Conservation (phyloP, 2,888 invertebrate genomes). For the Cheilosia vernalis region DNA sequence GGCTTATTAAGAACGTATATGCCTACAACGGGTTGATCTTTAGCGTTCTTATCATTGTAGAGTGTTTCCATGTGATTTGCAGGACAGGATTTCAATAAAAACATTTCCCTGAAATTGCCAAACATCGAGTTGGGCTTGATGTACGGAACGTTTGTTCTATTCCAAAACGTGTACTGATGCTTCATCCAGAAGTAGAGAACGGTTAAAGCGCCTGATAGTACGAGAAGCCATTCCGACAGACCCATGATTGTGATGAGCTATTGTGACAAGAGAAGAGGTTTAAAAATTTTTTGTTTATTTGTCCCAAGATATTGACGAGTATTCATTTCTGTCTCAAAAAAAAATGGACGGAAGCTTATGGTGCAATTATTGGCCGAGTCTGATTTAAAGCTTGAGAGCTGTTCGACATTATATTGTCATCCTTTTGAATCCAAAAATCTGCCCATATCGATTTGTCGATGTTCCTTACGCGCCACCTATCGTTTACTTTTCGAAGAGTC, state of each 20-base stretch:
- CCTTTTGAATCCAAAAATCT: no score
- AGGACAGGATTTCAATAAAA: conserved; percentile 79
- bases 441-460: no score
- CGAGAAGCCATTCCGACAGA: conserved; percentile 77
- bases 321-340: no score
- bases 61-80: conserved; percentile 81
- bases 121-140: conserved; percentile 81
- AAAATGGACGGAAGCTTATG: no score
- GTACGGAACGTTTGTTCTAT: conserved; percentile 81
- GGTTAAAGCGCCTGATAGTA: conserved; percentile 73
- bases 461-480: no score
- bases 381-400: no score
- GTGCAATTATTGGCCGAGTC: no score
- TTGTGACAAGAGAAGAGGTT: not conserved
- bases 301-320: no score
- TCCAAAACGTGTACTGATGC: conserved; percentile 80
- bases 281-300: no score
- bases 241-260: conserved; percentile 74
- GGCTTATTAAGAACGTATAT: conserved; percentile 83
- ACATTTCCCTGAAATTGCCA: conserved; percentile 82
- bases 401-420: no score
- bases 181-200: conserved; percentile 81
- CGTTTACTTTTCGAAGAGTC: no score
- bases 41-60: conserved; percentile 79
- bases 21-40: conserved; percentile 80